Evolutionary conservation across 92 coral and sea anemone species (phyloP), one percentile per base, ranked within the genome.

Genomic region (Chrysogorgia sp.): DNA sequence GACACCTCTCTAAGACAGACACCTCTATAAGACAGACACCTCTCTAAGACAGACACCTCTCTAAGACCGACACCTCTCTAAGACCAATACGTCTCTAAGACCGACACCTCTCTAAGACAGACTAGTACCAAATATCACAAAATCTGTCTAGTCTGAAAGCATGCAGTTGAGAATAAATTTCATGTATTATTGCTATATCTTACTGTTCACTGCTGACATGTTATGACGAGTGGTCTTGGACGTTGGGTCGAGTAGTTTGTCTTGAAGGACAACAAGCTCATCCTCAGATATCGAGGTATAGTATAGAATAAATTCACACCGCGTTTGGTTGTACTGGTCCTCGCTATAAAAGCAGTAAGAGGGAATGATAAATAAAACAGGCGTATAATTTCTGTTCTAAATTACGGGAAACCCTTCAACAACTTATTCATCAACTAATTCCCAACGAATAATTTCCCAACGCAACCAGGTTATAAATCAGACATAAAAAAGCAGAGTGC

Each of bases 261-360:
- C 76, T 22, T 69, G 76, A 28, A 69, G 60, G 15, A 69, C 60
- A 22, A 69, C 76, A 31, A 69, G 21, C 60, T 69, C 76, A 69
- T 69, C 76, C 0, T 15, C 3, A 10, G 23, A 37, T 3, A 69
- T 60, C 8, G 76, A 69, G n/a, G 6, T 20, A 30, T 45, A 69
- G 40, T 69, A 5, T 0, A 69, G 60, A 45, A 20, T 19, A 28
- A 69, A 24, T 12, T 2, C 0, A 30, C 76, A 69, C 10, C n/a
- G 22, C 25, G 48, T 29, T n/a, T 14, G 0, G 10, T 22, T 0
- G 17, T 24, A 1, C 50, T 3, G 10, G 29, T 49, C 53, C 25
- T 24, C 72, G 15, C 72, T 65, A 19, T 25, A 65, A 8, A 15
- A 7, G 29, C 3, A 23, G 9, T 20, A 22, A 34, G 0, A 65